Base-by-base conservation (phyloP, 2,888 invertebrate genomes). In the Melanchra persicariae region DNA sequence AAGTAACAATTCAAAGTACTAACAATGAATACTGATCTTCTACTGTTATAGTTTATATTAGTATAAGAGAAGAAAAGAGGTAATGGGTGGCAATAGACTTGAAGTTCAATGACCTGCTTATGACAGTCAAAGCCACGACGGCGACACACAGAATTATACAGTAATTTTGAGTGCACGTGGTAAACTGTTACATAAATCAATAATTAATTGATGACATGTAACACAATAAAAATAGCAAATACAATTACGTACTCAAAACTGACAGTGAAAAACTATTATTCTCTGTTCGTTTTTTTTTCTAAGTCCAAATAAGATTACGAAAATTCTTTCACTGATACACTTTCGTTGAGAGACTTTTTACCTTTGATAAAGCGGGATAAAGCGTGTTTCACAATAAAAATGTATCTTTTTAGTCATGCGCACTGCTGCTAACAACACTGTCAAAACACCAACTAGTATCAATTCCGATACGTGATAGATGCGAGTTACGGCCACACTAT, bases 371-470 rank as follows among this genome's bases (percentile, higher is more conserved):
- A n/a, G 12, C 15, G 12, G 12, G 40, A 12, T 12, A 40, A n/a
- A 47, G 2, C 8, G 8, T n/a, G 9, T 47, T 9, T 9, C 15
- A 47, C n/a, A 19, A 19, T n/a, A 24, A 55, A 68, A 61, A 47
- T 4, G 43, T 52, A 52, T 64, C 57, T 61, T 47, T 47, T 47
- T 47, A 12, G 34, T 34, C 12, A 9, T 26, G 43, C 43, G 3
- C 34, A 54, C 68, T 52, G 74, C 19, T 45, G 19, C 43, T 19
- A 49, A n/a, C 68, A 59, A 51, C 74, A 54, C 62, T 59, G 57
- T 76, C 77, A 81, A 70, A 81, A 76, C 54, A 63, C 60, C 15
- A 10, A 61, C 47, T 67, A 57, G 34, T 60, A 66, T 68, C 37
- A 58, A 54, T 76, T 30, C 59, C 65, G 24, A 70, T 70, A 66